Conservation (phyloP, 2,797 vertebrate species). For the Oreonectes daqikongensis region DNA sequence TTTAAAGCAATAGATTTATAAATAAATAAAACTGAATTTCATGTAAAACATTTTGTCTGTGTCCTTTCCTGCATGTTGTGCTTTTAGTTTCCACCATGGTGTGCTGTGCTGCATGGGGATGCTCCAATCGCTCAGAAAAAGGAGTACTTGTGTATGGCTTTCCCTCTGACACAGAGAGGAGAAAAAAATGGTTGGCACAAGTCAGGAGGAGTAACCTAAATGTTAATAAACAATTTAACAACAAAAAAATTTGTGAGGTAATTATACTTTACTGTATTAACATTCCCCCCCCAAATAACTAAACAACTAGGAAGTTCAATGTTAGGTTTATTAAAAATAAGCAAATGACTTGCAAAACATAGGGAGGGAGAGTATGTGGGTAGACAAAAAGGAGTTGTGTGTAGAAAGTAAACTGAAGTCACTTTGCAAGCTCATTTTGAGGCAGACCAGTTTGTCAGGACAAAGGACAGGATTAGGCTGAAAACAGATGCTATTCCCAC, state of each 20-base stretch:
- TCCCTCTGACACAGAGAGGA: not conserved
- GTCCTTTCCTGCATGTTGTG: too few relatives aligned
- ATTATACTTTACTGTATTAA: too few relatives aligned
- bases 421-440: constrained; percentile 2
- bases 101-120: not conserved
- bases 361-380: not conserved
- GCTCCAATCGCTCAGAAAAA: constrained; percentile 8
- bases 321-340: too few relatives aligned
- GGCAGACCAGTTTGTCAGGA: not conserved
- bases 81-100: not conserved
- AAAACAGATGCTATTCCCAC: not conserved
- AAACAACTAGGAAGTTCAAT: too few relatives aligned
- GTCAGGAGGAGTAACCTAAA: too few relatives aligned
- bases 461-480: not conserved
- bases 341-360: too few relatives aligned
- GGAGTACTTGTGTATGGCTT: not conserved
- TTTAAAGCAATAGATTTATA: too few relatives aligned
- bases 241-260: too few relatives aligned
- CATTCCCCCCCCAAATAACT: too few relatives aligned
- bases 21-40: too few relatives aligned
- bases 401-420: not conserved
- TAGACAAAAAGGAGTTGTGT: not conserved
- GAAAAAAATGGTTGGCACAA: not conserved
- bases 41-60: too few relatives aligned
- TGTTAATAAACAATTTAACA: too few relatives aligned